phyloP scores from a whole-genome alignment of 2,797 vertebrate species.

The Gymnothorax javanicus region DNA sequence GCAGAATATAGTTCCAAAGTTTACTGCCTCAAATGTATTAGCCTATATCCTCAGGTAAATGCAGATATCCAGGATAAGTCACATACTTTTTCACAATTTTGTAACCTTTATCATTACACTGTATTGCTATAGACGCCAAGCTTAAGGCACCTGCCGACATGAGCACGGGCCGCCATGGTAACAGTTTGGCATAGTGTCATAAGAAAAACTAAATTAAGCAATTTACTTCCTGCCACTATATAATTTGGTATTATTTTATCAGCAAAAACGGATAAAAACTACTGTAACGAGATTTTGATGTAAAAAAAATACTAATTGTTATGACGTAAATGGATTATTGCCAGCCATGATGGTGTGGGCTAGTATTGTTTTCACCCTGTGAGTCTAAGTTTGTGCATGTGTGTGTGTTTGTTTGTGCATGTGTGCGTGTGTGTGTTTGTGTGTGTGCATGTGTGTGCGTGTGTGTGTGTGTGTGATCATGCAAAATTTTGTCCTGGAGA shows the following conservation, averaged over 20 bases:
- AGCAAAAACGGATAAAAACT: no score
- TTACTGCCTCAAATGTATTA: neutral
- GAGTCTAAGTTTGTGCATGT: no score
- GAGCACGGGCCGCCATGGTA: neutral
- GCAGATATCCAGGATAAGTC: neutral
- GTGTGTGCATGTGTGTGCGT: no score
- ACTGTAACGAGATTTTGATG: no score
- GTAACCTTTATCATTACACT: neutral
- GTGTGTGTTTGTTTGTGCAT: no score
- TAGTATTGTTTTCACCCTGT: no score
- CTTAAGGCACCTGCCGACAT: neutral
- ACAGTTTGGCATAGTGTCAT: neutral
- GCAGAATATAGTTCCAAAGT: neutral
- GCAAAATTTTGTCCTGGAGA: no score
- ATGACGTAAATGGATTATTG: no score
- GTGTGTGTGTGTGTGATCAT: no score
- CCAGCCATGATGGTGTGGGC: no score
- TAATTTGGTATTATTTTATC: neutral
- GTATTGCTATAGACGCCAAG: neutral
- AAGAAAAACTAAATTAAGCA: constrained; percentile 14
- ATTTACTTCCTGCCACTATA: constrained; percentile 14
- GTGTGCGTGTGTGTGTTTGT: no score
- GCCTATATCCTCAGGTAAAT: neutral
- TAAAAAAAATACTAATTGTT: no score
- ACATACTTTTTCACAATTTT: neutral